A percentile compares a stretch with the other conserved stretches of the same genome.
Evolutionary conservation across 2,888 invertebrate species (phyloP).

Genomic region (Synergus itoensis): DNA sequence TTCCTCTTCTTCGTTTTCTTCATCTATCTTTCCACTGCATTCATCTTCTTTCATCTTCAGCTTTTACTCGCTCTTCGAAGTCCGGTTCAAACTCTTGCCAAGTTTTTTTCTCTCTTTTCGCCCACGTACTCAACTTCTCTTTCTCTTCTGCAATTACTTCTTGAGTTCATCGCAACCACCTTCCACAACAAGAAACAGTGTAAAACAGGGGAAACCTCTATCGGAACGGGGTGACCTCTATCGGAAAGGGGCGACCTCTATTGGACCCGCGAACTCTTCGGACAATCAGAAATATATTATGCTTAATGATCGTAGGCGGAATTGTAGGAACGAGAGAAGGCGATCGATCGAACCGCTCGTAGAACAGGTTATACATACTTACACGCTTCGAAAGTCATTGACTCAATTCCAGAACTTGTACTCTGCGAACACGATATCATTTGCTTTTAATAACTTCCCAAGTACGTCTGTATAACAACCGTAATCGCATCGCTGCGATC

Average conservation of each 20-base stretch:
- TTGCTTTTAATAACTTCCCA: conserved; percentile 62
- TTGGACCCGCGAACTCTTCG: not conserved
- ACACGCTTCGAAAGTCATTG: conserved; percentile 69
- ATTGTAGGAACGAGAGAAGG: conserved; percentile 60
- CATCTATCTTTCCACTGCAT: conserved; percentile 31
- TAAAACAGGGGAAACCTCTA: not conserved
- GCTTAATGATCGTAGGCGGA: conserved; percentile 57
- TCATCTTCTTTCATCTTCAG: conserved; percentile 40
- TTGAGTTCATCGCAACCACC: conserved; percentile 33
- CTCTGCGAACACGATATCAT: conserved; percentile 59
- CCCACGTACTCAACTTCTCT: conserved; percentile 46
- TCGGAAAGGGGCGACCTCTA: not conserved
- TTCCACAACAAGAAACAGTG: conserved; percentile 14
- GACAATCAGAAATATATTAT: conserved; percentile 26
- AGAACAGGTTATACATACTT: conserved; percentile 66
- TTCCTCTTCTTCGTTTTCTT: conserved; percentile 43
- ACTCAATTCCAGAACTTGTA: conserved; percentile 65
- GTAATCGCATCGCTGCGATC: conserved; percentile 51
- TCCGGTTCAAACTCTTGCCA: conserved; percentile 61
- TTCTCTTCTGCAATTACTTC: not conserved
- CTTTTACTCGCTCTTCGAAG: conserved; percentile 52
- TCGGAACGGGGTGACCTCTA: no score
- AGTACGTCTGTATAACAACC: conserved; percentile 52
- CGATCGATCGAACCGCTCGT: conserved; percentile 59
- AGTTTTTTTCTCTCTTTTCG: conserved; percentile 53